These are phyloP conservation scores for Nasonia giraulti DNA, from an alignment of 1,140 invertebrate genomes.

Conservation along the genomic window DNA sequence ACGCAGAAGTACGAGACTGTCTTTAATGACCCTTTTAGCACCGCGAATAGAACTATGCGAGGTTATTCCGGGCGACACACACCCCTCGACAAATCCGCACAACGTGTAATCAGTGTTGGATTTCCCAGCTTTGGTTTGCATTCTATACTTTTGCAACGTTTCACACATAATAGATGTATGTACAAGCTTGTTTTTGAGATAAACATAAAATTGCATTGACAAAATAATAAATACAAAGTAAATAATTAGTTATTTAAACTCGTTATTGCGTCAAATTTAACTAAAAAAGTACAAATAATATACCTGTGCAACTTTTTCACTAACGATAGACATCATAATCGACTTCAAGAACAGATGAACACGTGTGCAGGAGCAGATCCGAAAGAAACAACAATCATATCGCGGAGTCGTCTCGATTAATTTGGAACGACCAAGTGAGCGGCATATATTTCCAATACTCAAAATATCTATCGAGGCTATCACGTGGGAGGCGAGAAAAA, in stretches of 20 bases:
- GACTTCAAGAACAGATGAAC: not conserved
- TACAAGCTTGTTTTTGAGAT: not conserved
- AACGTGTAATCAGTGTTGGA: not conserved
- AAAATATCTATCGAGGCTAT: constrained; percentile 1
- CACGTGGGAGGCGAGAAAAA: not conserved
- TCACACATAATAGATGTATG: not conserved
- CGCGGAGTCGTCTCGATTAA: not conserved
- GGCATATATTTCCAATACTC: not conserved
- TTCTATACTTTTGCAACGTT: not conserved
- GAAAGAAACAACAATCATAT: not conserved
- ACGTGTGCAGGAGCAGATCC: not conserved
- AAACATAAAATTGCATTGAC: not conserved
- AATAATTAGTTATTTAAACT: not conserved
- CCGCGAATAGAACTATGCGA: constrained; percentile 33
- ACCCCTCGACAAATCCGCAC: not conserved
- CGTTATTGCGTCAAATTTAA: not conserved
- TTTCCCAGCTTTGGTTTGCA: not conserved
- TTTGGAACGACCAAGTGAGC: not conserved
- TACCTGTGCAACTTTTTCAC: not conserved
- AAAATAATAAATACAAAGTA: not conserved
- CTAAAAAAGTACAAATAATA: not conserved
- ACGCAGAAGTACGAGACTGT: constrained; percentile 1
- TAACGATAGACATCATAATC: not conserved
- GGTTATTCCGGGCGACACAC: constrained; percentile 17
- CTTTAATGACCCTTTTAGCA: constrained; percentile 12